These are phyloP conservation scores for Sebastolobus alascanus DNA, from an alignment of 2,797 vertebrate genomes.

Conservation along the genomic window DNA sequence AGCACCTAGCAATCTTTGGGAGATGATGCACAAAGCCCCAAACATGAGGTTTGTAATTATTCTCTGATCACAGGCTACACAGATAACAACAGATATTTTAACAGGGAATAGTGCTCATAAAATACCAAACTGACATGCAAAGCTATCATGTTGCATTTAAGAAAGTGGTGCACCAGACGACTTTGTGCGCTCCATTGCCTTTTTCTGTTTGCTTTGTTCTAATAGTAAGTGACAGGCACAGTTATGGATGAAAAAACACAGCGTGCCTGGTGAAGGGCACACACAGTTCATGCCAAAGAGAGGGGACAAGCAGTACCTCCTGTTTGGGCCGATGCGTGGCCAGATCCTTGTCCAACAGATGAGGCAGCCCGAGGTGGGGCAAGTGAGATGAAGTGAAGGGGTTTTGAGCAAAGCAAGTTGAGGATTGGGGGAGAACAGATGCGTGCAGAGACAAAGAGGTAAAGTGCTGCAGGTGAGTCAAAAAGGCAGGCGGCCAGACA, in stretches of 20 bases:
- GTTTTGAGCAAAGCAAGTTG: conserved; percentile 66
- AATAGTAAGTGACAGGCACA: conserved; percentile 13
- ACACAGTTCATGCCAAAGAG: conserved; percentile 69
- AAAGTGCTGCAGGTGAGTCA: conserved; percentile 78
- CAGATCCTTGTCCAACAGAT: conserved; percentile 94
- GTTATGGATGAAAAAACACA: conserved; percentile 48
- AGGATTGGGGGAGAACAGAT: conserved; percentile 35
- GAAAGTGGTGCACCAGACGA: not conserved
- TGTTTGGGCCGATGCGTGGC: conserved; percentile 94
- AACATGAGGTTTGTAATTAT: not conserved
- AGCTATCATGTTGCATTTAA: not conserved
- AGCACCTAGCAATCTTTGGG: not conserved
- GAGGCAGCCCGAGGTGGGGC: conserved; percentile 73
- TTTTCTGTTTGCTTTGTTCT: conserved; percentile 1
- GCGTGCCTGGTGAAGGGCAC: conserved; percentile 52
- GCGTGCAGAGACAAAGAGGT: conserved; percentile 80
- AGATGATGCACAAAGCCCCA: not conserved
- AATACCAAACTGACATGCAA: conserved; percentile 18
- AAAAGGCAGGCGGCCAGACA: conserved; percentile 74
- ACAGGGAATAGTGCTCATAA: not conserved
- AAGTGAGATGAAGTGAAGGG: conserved; percentile 65
- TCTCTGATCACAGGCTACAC: not conserved
- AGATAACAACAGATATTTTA: not conserved
- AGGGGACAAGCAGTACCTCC: conserved; percentile 91
- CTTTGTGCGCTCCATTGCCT: not conserved